Conservation (phyloP, 2,888 invertebrate genomes). For the Agrotis exclamationis region DNA sequence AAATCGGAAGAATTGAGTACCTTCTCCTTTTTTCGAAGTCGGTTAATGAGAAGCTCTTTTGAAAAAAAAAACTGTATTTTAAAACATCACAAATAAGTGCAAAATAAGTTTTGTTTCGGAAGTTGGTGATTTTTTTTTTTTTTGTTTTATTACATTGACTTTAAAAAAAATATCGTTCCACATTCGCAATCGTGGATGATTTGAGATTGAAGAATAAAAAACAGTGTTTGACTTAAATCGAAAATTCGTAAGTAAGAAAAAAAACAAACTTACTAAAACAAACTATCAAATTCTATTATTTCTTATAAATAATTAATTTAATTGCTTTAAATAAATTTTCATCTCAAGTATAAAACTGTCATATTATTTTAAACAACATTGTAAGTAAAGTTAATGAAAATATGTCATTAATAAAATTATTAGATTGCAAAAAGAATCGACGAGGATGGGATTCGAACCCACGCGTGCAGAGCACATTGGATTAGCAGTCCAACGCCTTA, state of each 20-base stretch:
- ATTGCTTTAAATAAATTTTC: neutral
- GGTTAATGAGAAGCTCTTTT: too few species aligned
- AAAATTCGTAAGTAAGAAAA: neutral
- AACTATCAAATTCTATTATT: neutral
- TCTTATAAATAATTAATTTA: neutral
- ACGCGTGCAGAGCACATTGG: conserved; percentile 96
- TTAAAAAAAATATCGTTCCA: too few species aligned
- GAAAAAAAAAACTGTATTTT: too few species aligned
- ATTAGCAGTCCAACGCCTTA: conserved; percentile 97
- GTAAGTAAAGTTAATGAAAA: conserved; percentile 1
- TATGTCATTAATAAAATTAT: conserved; percentile 2
- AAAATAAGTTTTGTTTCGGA: too few species aligned
- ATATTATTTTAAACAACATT: neutral
- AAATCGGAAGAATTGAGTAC: too few species aligned
- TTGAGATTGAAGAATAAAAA: too few species aligned
- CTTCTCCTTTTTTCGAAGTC: too few species aligned
- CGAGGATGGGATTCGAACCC: conserved; percentile 96
- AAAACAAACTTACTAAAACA: neutral
- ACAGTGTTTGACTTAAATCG: too few species aligned
- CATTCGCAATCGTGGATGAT: too few species aligned
- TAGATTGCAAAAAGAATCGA: conserved; percentile 79
- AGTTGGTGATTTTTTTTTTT: too few species aligned
- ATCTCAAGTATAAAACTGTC: neutral
- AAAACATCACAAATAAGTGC: too few species aligned
- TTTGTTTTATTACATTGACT: too few species aligned